Conservation (phyloP, 1,140 invertebrate species). For the Augochlora pura region DNA sequence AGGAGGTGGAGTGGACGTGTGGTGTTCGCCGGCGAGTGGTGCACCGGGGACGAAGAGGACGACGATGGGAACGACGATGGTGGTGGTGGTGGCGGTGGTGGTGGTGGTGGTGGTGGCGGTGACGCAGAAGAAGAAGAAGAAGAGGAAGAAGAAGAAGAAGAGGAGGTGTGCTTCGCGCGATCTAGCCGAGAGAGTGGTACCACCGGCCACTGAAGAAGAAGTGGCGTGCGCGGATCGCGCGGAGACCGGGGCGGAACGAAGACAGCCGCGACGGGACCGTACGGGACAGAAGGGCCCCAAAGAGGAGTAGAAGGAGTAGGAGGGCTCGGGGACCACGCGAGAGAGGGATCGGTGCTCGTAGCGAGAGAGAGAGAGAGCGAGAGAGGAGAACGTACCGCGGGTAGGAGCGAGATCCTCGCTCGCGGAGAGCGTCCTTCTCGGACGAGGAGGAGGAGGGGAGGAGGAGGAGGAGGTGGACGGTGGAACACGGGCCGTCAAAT, state of each 20-base stretch:
- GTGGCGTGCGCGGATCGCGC: conserved; percentile 66
- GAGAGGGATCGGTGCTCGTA: conserved; percentile 25
- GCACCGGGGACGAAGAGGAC: conserved; percentile 5
- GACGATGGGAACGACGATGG: not conserved
- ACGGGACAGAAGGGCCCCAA: conserved; percentile 58
- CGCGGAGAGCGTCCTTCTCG: conserved; percentile 36
- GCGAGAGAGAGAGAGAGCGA: conserved; percentile 39
- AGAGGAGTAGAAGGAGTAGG: conserved; percentile 58
- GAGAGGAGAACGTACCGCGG: conserved; percentile 33
- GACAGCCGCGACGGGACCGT: conserved; percentile 60
- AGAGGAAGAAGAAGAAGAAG: conserved; percentile 37
- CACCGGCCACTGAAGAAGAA: conserved; percentile 68
- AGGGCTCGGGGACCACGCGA: not conserved
- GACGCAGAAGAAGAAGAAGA: conserved; percentile 41
- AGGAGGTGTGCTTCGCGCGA: conserved; percentile 61
- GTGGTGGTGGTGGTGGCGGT: not conserved
- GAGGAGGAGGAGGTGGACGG: conserved; percentile 27
- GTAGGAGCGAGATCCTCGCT: conserved; percentile 22
- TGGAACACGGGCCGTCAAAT: conserved; percentile 56
- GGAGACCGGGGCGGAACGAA: conserved; percentile 62
- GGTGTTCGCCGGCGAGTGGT: conserved; percentile 25
- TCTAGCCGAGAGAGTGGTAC: conserved; percentile 67
- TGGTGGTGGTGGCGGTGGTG: conserved; percentile 10
- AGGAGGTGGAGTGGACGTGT: conserved; percentile 29
- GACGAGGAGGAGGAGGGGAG: conserved; percentile 25